These are phyloP conservation scores for Oligia latruncula DNA, from an alignment of 2,888 invertebrate genomes.

Conservation along the genomic window DNA sequence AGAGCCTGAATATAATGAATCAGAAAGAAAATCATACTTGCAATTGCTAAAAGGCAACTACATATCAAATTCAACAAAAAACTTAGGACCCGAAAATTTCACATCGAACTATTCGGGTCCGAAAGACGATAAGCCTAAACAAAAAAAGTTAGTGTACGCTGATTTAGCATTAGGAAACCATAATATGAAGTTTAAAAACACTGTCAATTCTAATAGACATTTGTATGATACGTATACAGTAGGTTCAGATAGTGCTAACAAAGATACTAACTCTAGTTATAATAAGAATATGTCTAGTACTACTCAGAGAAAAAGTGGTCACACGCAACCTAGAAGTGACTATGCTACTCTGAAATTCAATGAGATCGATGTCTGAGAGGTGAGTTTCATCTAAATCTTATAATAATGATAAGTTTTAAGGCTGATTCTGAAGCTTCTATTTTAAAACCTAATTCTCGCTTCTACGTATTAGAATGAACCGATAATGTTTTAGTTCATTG, in stretches of 20 bases:
- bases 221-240: conserved; percentile 89
- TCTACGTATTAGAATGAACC: neutral
- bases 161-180: conserved; percentile 90
- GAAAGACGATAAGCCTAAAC: conserved; percentile 85
- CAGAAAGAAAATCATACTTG: conserved; percentile 85
- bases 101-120: conserved; percentile 82
- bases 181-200: conserved; percentile 90
- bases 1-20: conserved; percentile 85
- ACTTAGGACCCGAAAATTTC: conserved; percentile 82
- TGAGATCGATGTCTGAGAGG: conserved; percentile 89
- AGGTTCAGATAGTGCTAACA: conserved; percentile 84
- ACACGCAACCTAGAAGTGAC: conserved; percentile 83
- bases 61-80: conserved; percentile 88
- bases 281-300: conserved; percentile 83
- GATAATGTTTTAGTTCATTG: neutral
- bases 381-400: conserved; percentile 71
- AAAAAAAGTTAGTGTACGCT: conserved; percentile 89
- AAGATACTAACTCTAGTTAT: conserved; percentile 83
- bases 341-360: conserved; percentile 89
- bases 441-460: neutral
- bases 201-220: conserved; percentile 90
- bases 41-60: conserved; percentile 87
- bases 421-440: conserved; percentile 15
- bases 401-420: conserved; percentile 1
- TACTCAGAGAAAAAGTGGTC: conserved; percentile 72